Conservation (phyloP, 1,140 invertebrate species). For the Aphelenchoides fujianensis region DNA sequence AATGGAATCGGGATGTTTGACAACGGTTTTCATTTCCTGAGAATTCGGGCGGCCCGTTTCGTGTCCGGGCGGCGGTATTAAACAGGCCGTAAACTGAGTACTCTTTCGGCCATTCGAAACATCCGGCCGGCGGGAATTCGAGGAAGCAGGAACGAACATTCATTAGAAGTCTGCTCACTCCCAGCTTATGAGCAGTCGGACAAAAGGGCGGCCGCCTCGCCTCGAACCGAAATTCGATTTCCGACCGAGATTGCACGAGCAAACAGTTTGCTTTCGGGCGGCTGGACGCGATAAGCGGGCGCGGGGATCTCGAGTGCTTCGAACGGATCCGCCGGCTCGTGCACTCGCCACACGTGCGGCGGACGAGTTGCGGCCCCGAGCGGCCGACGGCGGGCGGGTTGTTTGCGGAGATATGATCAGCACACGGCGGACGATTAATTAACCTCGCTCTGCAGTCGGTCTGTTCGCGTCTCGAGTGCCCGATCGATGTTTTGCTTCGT, state of each 20-base stretch:
- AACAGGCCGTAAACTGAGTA: too few species aligned
- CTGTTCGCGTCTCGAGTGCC: background rate
- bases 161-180: background rate
- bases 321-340: too few species aligned
- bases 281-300: background rate
- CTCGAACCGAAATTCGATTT: too few species aligned
- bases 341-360: background rate
- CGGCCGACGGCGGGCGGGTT: background rate
- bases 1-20: slow-evolving; percentile 1
- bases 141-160: background rate
- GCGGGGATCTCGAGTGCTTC: background rate
- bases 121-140: background rate
- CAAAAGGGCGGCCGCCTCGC: too few species aligned
- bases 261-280: background rate
- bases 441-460: background rate
- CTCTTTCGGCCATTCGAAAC: background rate
- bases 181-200: background rate
- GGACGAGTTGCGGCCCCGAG: too few species aligned
- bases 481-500: background rate
- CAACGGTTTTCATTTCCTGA: slow-evolving; percentile 1
- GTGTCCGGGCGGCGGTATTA: background rate
- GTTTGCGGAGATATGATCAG: background rate
- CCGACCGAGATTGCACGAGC: background rate
- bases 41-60: background rate
- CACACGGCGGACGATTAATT: background rate